Conservation (phyloP, 2,888 invertebrate genomes). For the Polia nebulosa region DNA sequence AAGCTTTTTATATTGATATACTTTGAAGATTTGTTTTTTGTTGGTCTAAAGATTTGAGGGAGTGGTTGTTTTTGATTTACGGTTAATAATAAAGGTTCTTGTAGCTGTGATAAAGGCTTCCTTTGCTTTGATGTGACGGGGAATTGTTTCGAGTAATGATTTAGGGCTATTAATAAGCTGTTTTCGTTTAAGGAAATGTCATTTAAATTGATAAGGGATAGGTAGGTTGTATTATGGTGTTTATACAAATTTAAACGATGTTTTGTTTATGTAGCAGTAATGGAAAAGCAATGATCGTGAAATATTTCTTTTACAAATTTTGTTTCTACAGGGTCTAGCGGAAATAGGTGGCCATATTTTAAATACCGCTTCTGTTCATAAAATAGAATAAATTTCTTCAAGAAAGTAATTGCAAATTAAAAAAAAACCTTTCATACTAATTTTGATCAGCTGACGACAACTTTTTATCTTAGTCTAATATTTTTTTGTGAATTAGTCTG, state of each 20-base stretch:
- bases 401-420: too few species aligned
- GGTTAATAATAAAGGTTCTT: conserved; percentile 27
- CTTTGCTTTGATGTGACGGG: conserved; percentile 32
- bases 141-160: conserved; percentile 20
- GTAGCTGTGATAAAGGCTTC: conserved; percentile 25
- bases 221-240: background rate
- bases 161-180: background rate
- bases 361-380: too few species aligned
- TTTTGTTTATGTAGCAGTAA: background rate
- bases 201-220: background rate
- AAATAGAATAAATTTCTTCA: too few species aligned
- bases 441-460: too few species aligned
- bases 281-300: too few species aligned
- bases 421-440: too few species aligned
- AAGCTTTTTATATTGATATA: conserved; percentile 23
- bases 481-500: too few species aligned
- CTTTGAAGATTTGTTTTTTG: conserved; percentile 31
- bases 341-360: too few species aligned
- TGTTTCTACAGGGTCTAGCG: too few species aligned
- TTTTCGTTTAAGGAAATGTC: conserved; percentile 3
- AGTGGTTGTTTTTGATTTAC: conserved; percentile 26
- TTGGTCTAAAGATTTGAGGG: conserved; percentile 5
- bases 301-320: too few species aligned
- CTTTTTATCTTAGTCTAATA: too few species aligned
- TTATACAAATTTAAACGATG: background rate